phyloP scores from a whole-genome alignment of 2,113 vertebrate species.

The Microcebus griseorufus region DNA sequence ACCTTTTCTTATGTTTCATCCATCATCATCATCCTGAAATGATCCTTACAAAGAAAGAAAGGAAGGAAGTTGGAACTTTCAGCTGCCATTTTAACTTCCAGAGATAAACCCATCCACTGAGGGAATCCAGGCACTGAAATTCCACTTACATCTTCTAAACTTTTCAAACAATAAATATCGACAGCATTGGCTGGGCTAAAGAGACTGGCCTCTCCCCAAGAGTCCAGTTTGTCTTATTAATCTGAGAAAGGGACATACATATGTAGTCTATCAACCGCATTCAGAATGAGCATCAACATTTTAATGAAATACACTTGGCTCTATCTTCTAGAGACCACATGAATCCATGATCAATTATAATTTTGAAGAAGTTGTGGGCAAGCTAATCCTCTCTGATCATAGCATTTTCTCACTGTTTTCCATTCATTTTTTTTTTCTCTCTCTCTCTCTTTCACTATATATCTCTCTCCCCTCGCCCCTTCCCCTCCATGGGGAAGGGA shows the following conservation, averaged over 20 bases:
- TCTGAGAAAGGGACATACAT: background rate
- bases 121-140: background rate
- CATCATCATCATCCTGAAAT: background rate
- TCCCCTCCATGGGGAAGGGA: background rate
- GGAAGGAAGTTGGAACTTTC: background rate
- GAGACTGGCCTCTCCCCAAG: background rate
- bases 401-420: slow-evolving; percentile 37
- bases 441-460: too few relatives aligned
- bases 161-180: background rate
- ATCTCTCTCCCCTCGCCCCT: background rate
- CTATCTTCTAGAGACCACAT: background rate
- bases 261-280: slow-evolving; percentile 29
- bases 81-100: background rate
- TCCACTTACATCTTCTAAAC: background rate
- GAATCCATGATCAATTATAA: background rate
- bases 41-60: background rate
- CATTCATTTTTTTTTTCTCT: background rate
- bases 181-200: background rate
- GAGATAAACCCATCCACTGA: background rate
- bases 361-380: background rate
- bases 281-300: slow-evolving; percentile 37
- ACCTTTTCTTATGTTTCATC: background rate
- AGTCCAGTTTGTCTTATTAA: slow-evolving; percentile 18
- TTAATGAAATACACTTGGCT: slow-evolving; percentile 38
- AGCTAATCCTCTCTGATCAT: background rate